Evolutionary conservation across 2,113 vertebrate genomes (phyloP).

Genomic region (Trogon melanurus): DNA sequence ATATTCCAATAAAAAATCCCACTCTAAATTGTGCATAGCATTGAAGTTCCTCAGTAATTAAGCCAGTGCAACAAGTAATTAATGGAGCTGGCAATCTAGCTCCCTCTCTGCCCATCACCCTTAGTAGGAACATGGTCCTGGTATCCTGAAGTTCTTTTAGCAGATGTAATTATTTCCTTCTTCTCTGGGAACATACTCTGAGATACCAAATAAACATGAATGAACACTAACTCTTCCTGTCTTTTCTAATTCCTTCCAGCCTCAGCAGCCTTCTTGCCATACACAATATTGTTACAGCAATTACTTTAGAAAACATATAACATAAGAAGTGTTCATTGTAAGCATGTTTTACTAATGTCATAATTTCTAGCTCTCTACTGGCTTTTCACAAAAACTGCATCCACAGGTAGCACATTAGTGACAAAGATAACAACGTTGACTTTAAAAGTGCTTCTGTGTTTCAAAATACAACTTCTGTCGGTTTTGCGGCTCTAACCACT

Average conservation of each 20-base stretch:
- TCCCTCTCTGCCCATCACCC: background rate
- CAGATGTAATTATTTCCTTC: background rate
- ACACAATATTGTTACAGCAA: background rate
- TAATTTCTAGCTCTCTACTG: background rate
- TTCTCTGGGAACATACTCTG: background rate
- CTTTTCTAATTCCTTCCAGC: background rate
- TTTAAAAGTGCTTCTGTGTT: background rate
- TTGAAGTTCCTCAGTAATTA: background rate
- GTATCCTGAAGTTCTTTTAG: background rate
- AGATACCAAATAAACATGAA: background rate
- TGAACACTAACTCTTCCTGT: rapidly evolving
- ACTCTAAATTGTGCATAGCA: background rate
- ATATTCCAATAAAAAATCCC: background rate
- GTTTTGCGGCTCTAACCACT: background rate
- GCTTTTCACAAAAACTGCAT: background rate
- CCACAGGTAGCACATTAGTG: background rate
- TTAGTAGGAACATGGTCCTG: background rate
- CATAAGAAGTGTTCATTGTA: background rate
- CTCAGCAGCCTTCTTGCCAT: background rate
- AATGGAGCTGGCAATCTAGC: background rate
- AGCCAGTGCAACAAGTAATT: background rate
- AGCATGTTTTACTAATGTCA: background rate
- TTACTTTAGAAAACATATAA: background rate
- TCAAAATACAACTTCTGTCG: background rate
- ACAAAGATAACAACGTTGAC: background rate